Evolutionary conservation across 2,113 vertebrate species (phyloP).

Genomic region (Bolborhynchus lineola): DNA sequence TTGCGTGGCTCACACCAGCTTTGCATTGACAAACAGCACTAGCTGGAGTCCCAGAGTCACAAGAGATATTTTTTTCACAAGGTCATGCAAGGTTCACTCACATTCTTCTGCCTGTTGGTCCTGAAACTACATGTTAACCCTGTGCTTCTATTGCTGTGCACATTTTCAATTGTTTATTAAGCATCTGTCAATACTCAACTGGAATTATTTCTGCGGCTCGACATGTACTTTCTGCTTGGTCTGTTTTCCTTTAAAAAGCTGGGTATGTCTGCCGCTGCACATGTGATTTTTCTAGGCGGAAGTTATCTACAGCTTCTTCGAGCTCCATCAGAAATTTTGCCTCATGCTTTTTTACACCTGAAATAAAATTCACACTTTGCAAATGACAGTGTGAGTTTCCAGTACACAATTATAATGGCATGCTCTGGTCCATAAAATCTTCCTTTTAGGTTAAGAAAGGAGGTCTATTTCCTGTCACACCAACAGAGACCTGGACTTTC

Average conservation of each 20-base stretch:
- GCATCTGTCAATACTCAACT: background rate
- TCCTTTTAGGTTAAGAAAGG: background rate
- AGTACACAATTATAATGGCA: background rate
- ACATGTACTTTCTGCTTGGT: background rate
- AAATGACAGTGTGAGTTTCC: background rate
- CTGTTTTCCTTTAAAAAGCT: background rate
- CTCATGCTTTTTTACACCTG: background rate
- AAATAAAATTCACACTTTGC: background rate
- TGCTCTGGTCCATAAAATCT: background rate
- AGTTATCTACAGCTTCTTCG: background rate
- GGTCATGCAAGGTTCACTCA: background rate
- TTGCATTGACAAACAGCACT: background rate
- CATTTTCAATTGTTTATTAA: background rate
- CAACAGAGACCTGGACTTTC: background rate
- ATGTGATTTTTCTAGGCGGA: background rate
- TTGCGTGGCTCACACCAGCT: background rate
- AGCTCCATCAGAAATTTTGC: background rate
- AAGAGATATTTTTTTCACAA: constrained; percentile 6
- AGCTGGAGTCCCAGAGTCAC: background rate
- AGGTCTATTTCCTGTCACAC: background rate
- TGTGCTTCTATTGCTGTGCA: background rate
- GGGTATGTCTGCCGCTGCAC: background rate
- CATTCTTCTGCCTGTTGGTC: background rate
- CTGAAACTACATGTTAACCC: background rate
- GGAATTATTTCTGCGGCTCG: background rate